Percentiles rank a stretch among this genome's conserved stretches.
Conservation (phyloP, 1,140 invertebrate species). For the Ceratitis capitata region DNA sequence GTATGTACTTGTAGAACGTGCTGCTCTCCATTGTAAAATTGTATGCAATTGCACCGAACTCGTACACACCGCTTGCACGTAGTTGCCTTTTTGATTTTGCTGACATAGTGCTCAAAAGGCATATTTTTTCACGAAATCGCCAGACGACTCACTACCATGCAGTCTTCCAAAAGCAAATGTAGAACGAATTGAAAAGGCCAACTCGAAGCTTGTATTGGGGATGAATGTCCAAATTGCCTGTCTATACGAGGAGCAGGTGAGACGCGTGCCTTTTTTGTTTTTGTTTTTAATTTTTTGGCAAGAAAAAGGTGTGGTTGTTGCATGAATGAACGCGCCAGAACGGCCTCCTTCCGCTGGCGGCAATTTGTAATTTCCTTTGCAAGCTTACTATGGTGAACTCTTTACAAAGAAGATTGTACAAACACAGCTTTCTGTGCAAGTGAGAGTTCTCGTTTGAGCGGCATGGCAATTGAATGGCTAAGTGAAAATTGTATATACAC, state of each 20-base stretch:
- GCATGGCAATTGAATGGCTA: not conserved
- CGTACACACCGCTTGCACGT: not conserved
- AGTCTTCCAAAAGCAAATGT: not conserved
- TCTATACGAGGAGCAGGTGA: not conserved
- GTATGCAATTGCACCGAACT: not conserved
- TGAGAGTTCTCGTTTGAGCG: not conserved
- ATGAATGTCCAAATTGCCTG: not conserved
- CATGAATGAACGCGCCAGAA: not conserved
- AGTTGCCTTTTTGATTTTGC: not conserved
- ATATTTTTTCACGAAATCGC: not conserved
- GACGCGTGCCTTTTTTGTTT: too few relatives aligned
- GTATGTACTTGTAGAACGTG: too few relatives aligned
- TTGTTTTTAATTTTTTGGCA: not conserved
- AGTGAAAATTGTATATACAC: not conserved
- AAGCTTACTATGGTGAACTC: not conserved
- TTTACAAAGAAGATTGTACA: not conserved
- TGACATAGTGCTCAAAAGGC: too few relatives aligned
- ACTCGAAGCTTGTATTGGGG: not conserved
- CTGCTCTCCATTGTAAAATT: not conserved
- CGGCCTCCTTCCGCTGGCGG: not conserved
- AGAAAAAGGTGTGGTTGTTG: not conserved
- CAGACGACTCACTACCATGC: not conserved
- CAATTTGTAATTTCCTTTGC: not conserved
- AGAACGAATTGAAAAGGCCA: not conserved
- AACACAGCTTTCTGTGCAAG: not conserved